Evolutionary conservation across 2,888 invertebrate species (phyloP).

Genomic region (Teinopalpus imperialis): DNA sequence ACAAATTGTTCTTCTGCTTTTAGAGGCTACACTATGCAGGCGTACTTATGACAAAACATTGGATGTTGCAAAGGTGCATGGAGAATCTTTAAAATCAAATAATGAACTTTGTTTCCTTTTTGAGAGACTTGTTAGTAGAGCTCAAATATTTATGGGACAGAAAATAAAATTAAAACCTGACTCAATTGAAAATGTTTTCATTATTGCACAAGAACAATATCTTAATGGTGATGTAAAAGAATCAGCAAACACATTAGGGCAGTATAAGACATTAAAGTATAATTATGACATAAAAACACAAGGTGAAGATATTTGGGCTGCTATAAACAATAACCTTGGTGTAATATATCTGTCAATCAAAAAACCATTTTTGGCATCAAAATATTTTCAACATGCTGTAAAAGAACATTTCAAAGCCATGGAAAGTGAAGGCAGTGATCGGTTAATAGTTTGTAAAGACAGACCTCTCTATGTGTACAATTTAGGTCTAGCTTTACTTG

Average conservation of each 20-base stretch:
- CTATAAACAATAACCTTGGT: slow-evolving; percentile 90
- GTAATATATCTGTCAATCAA: slow-evolving; percentile 90
- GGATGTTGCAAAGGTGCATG: slow-evolving; percentile 61
- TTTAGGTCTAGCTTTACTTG: slow-evolving; percentile 91
- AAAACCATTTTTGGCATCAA: slow-evolving; percentile 90
- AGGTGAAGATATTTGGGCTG: slow-evolving; percentile 77
- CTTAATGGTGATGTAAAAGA: slow-evolving; percentile 69
- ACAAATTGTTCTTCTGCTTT: slow-evolving; percentile 58
- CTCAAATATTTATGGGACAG: slow-evolving; percentile 60
- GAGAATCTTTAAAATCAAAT: slow-evolving; percentile 56
- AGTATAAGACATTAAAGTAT: slow-evolving; percentile 60
- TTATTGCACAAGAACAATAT: slow-evolving; percentile 70
- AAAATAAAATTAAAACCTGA: slow-evolving; percentile 53
- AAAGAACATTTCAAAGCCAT: slow-evolving; percentile 84
- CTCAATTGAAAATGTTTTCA: slow-evolving; percentile 70
- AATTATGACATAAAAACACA: slow-evolving; percentile 66
- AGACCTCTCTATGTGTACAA: slow-evolving; percentile 89
- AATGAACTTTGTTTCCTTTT: slow-evolving; percentile 57
- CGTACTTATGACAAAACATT: slow-evolving; percentile 68
- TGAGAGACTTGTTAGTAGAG: slow-evolving; percentile 65
- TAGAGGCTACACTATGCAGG: slow-evolving; percentile 70
- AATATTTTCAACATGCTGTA: slow-evolving; percentile 90
- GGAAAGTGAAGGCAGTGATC: slow-evolving; percentile 66
- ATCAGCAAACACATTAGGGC: slow-evolving; percentile 60
- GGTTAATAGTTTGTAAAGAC: slow-evolving; percentile 66